Percentiles rank a stretch among this genome's conserved stretches.
Evolutionary conservation across 2,888 invertebrate genomes (phyloP).

Genomic region (Rambutsinella grinnellia): DNA sequence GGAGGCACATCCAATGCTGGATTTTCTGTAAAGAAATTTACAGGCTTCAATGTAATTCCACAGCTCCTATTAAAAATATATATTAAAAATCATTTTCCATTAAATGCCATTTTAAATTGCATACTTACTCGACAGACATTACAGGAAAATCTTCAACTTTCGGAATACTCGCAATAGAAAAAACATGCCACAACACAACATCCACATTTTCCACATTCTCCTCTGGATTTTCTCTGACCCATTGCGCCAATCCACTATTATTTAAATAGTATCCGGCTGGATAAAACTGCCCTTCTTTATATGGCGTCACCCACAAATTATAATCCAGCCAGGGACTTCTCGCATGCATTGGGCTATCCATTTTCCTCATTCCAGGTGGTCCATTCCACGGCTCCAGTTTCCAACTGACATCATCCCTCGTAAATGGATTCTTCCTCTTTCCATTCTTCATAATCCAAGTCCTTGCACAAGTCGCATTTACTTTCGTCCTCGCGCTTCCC

Average conservation of each 20-base stretch:
- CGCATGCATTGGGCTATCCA: not conserved
- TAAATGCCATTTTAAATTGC: no score
- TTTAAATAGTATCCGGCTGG: constrained; percentile 52
- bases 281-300: constrained; percentile 53
- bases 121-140: constrained; percentile 36
- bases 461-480: constrained; percentile 39
- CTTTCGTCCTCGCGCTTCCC: constrained; percentile 36
- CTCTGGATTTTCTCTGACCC: constrained; percentile 52
- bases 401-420: constrained; percentile 59
- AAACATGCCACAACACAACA: constrained; percentile 62
- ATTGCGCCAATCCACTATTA: constrained; percentile 56
- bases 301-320: constrained; percentile 47
- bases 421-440: constrained; percentile 55
- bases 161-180: constrained; percentile 62
- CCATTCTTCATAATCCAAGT: constrained; percentile 60
- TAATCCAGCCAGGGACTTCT: not conserved
- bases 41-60: constrained; percentile 54
- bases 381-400: constrained; percentile 62
- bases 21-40: constrained; percentile 45
- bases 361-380: constrained; percentile 53
- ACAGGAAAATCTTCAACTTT: constrained; percentile 59
- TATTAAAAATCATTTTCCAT: no score
- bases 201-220: constrained; percentile 56
- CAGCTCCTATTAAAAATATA: no score
- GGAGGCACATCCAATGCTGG: constrained; percentile 53